Evolutionary conservation across 2,113 vertebrate species (phyloP).

Genomic region (Butastur rufipennis): DNA sequence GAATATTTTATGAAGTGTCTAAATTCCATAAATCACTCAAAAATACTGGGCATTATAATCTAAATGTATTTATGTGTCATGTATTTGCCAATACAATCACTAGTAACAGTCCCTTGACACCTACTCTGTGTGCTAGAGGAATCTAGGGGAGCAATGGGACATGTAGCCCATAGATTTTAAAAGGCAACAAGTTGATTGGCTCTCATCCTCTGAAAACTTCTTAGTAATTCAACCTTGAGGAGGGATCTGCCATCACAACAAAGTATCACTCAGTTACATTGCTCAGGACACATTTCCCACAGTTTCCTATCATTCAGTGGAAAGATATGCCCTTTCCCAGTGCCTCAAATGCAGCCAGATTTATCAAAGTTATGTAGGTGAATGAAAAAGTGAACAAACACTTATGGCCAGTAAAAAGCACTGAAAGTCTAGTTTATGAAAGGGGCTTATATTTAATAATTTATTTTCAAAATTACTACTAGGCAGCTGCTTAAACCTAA

Average conservation of each 20-base stretch:
- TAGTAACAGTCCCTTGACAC: neutral
- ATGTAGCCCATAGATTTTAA: neutral
- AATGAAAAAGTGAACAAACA: neutral
- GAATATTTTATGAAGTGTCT: neutral
- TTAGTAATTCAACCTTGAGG: neutral
- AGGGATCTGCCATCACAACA: neutral
- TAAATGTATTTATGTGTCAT: neutral
- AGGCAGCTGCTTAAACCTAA: neutral
- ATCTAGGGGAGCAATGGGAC: neutral
- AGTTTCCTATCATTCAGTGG: neutral
- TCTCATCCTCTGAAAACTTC: neutral
- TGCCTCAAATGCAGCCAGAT: neutral
- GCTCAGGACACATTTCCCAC: neutral
- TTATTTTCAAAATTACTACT: neutral
- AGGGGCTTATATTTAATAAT: neutral
- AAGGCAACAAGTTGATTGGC: neutral
- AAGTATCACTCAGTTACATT: neutral
- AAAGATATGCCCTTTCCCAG: neutral
- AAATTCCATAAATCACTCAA: neutral
- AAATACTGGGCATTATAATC: neutral
- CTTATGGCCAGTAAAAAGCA: neutral
- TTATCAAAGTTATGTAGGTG: neutral
- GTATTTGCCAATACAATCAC: neutral
- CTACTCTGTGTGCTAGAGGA: neutral
- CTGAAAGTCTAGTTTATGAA: neutral